A percentile compares a stretch with the other conserved stretches of the same genome.
phyloP scores from a whole-genome alignment of 2,888 invertebrate species.

The Leptinotarsa tumamoca region DNA sequence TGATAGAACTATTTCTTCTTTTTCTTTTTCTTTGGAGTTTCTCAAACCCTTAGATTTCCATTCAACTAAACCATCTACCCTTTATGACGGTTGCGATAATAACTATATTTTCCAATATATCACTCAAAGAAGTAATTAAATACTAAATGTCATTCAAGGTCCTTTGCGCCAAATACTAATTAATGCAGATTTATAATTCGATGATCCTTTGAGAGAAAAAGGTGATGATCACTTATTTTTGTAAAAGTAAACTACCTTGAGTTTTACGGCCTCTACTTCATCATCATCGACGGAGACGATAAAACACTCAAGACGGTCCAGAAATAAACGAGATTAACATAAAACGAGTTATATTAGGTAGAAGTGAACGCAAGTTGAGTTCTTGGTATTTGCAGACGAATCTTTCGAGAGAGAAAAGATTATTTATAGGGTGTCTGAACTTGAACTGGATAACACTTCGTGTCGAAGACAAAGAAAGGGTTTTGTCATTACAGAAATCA shows the following conservation, averaged over 20 bases:
- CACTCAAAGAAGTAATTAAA: too few species aligned
- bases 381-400: slow-evolving; percentile 6
- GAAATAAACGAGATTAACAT: slow-evolving; percentile 20
- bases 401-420: slow-evolving; percentile 3
- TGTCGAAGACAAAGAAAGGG: too few species aligned
- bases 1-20: too few species aligned
- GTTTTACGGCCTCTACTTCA: slow-evolving; percentile 1
- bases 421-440: not conserved
- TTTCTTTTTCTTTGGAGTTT: too few species aligned
- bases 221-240: slow-evolving; percentile 11
- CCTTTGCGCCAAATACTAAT: not conserved
- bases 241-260: slow-evolving; percentile 17
- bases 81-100: too few species aligned
- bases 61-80: too few species aligned
- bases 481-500: too few species aligned
- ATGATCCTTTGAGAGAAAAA: not conserved
- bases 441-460: not conserved
- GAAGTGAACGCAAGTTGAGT: slow-evolving; percentile 12
- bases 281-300: not conserved
- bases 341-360: slow-evolving; percentile 10
- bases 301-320: slow-evolving; percentile 15
- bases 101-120: too few species aligned
- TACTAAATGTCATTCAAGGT: too few species aligned
- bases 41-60: too few species aligned
- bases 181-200: slow-evolving; percentile 8